Base-by-base conservation (phyloP, 2,113 vertebrate species). In the Alosa alosa region DNA sequence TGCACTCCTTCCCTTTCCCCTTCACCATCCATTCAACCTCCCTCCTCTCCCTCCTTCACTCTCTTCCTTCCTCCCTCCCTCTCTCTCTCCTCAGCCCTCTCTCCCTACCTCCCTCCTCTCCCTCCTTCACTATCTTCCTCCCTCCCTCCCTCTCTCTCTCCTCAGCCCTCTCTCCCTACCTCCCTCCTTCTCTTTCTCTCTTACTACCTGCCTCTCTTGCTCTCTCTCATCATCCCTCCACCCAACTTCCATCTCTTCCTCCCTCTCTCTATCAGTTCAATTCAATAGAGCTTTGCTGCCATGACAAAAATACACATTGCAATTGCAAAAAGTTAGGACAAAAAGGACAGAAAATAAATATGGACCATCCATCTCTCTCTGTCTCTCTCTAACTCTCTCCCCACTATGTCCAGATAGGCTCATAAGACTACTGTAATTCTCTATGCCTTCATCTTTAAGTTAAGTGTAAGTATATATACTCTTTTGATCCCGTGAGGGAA, bases 1-100 rank as follows among this genome's bases (percentile, higher is more conserved):
- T 72, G 31, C 25, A 31, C 9, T 72, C n/a, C 64, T 72, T 25
- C 11, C 64, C 25, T 31, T 11, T 72, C 64, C 60, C 22, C 60
- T n/a, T 64, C 60, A 25, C 60, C 22, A 72, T 72, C 84, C 86
- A 92, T 88, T 88, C 90, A 86, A 31, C 6, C n/a, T 25, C 64
- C 6, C 13, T 31, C 22, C 60, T 68, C n/a, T 31, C 60, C 22
- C 55, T 22, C 20, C 31, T 9, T 25, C 8, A 31, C 64, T 11
- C 13, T 68, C 88, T 87, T 90, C 91, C 85, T 82, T 57, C 64
- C 15, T 83, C 2, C 1, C 39, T 81, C 82, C 88, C 20, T 68
- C 89, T 87, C 90, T 90, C 84, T 84, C 68, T 31, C 57, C 31
- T 31, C 31, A 31, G 31, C 41, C 41, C 41, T 31, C 31, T 31